Conservation (phyloP, 2,113 vertebrate species). For the Trichomycterus rosablanca region DNA sequence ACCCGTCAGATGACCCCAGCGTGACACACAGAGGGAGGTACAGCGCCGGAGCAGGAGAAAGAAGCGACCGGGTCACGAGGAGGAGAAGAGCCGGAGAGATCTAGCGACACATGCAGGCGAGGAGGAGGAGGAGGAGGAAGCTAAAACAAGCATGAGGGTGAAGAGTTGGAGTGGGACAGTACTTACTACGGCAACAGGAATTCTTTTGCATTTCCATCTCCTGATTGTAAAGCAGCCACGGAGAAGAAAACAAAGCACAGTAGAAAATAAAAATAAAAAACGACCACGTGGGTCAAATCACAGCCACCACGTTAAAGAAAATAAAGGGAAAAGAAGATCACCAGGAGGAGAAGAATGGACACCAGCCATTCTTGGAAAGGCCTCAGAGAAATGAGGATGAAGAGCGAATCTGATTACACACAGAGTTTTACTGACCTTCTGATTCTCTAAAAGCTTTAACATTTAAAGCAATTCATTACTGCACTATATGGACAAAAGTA, state of each 20-base stretch:
- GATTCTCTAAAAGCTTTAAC: no score
- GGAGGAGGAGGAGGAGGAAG: slow-evolving; percentile 39
- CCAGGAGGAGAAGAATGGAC: slow-evolving; percentile 72
- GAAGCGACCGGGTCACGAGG: slow-evolving; percentile 46
- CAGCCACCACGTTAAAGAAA: slow-evolving; percentile 76
- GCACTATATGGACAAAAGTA: no score
- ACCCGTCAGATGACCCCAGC: slow-evolving; percentile 56
- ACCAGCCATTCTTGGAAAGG: slow-evolving; percentile 74
- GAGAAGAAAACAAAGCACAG: slow-evolving; percentile 97
- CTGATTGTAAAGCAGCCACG: slow-evolving; percentile 96
- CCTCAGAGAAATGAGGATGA: slow-evolving; percentile 73
- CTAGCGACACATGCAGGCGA: slow-evolving; percentile 73
- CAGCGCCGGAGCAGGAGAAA: slow-evolving; percentile 12
- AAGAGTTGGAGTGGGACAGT: slow-evolving; percentile 67
- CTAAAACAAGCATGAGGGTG: slow-evolving; percentile 62
- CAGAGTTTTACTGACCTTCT: slow-evolving; percentile 4
- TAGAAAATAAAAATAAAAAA: slow-evolving; percentile 89
- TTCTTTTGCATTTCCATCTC: slow-evolving; percentile 98
- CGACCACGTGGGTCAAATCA: slow-evolving; percentile 91
- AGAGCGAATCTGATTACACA: slow-evolving; percentile 77
- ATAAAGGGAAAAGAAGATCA: slow-evolving; percentile 25
- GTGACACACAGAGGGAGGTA: slow-evolving; percentile 42
- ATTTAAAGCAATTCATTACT: no score
- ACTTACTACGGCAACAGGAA: slow-evolving; percentile 99
- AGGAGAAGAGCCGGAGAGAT: slow-evolving; percentile 57